Evolutionary conservation across 2,113 vertebrate genomes (phyloP), one percentile per base, ranked within the genome.

Genomic region (Paracanthobrama guichenoti): DNA sequence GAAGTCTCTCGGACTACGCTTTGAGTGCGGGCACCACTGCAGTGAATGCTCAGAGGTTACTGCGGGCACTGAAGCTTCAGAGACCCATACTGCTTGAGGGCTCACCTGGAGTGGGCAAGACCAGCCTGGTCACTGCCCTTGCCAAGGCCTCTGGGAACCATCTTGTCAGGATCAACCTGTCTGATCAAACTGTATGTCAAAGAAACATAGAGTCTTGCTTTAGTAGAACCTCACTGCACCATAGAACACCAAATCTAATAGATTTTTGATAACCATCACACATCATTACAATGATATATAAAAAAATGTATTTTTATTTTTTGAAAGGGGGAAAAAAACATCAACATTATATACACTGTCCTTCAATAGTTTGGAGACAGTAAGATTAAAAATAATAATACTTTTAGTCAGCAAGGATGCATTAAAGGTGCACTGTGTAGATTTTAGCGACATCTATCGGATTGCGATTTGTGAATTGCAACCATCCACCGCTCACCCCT

Each of bases 101-200:
- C 0, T 99, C 98, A 0, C 98, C 98, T 3, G 98, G 98, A 0
- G 98, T 99, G 85, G 98, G 98, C 64, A 99, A 99, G 90, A 99
- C 98, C 28, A 99, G 98, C 89, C 93, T 99, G 60, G 97, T 99
- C 67, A 91, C 94, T 42, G 98, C 98, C 0, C 90, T 99, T 82
- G 97, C 98, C 48, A 98, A 97, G 88, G 96, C 96, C 10, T 98
- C 97, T 0, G 98, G 97, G 83, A 97, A 98, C 90, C 93, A 90
- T 14, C 96, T 99, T 69, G 94, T 98, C 92, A 91, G 98, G 88
- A 98, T 99, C 93, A 99, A 99, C 92, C 91, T 99, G 46, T 99
- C 98, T 1, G 98, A 99, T 67, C 98, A 99, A 91, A 98, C 98
- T 82, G 98, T 99, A 94, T 79, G 87, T 69, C 35, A 8, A 46